A percentile compares a stretch with the other conserved stretches of the same genome.
These are phyloP conservation scores for Pteropus alecto DNA, from an alignment of 2,113 vertebrate species.

Conservation along the genomic window DNA sequence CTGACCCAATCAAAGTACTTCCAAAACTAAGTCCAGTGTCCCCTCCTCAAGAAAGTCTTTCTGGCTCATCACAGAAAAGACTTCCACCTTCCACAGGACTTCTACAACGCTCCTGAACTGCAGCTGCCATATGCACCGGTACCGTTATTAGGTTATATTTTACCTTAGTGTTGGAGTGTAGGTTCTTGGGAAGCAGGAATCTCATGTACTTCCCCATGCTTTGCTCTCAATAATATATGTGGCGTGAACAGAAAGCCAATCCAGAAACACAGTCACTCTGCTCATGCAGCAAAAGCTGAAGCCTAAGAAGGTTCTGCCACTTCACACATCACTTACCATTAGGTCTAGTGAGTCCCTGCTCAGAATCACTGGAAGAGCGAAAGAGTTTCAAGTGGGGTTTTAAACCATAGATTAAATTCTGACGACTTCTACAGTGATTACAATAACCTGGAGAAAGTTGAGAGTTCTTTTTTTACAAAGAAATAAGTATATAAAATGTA, in stretches of 20 bases:
- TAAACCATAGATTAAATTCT: conserved; percentile 88
- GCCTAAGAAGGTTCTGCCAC: conserved; percentile 21
- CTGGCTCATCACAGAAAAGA: background rate
- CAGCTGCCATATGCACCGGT: background rate
- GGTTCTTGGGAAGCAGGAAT: background rate
- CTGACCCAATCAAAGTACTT: background rate
- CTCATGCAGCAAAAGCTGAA: conserved; percentile 63
- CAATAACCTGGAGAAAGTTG: conserved; percentile 87
- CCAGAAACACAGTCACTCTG: conserved; percentile 60
- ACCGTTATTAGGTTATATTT: background rate
- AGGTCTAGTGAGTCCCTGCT: conserved; percentile 78
- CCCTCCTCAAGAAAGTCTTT: background rate
- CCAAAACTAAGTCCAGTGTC: background rate
- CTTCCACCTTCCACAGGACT: background rate
- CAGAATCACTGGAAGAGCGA: conserved; percentile 77
- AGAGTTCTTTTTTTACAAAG: conserved; percentile 68
- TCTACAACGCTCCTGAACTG: background rate
- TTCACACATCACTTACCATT: conserved; percentile 86
- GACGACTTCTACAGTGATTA: conserved; percentile 86
- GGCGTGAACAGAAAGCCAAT: background rate
- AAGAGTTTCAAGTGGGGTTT: conserved; percentile 86
- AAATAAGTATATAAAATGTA: background rate
- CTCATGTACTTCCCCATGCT: background rate
- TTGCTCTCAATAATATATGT: background rate
- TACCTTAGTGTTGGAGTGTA: background rate